Evolutionary conservation across 2,797 vertebrate genomes (phyloP), one percentile per base, ranked within the genome.

Genomic region (Hyperoplus immaculatus): DNA sequence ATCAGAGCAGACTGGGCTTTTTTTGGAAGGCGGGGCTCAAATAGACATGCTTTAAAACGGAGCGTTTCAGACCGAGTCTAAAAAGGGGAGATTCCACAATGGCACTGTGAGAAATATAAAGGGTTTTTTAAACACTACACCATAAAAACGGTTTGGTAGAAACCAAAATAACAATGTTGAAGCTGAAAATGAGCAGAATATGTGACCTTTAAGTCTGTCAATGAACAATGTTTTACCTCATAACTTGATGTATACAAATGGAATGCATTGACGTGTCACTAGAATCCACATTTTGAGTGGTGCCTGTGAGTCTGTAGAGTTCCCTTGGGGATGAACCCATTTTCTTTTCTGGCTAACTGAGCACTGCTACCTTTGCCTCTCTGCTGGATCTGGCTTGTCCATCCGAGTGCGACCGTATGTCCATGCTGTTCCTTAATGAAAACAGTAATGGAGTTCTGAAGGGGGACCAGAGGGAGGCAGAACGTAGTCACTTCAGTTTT

Each of bases 361-460:
- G 11, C 36, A 36, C n/a, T 7, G 56, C 36, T 62, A 18, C 39
- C 11, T 51, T 39, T 62, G 46, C 50, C 36, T 5, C 73, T 72
- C 43, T 43, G 49, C 59, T 69, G 66, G 84, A 42, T 78, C 65
- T 73, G 73, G 72, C 57, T 60, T 67, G 46, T 49, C 45, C 13
- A 29, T 29, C 21, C 1, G 15, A 46, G 39, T 15, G 4, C 0
- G 18, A 21, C 65, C 41, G 13, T 57, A 75, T 77, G 72, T 57
- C 3, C 5, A 59, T 64, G 42, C 16, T 16, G 54, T 64, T 82
- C 36, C 56, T 67, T 75, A 72, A 81, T 79, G 36, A 84, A 82
- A 83, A 83, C 60, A 62, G 53, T 45, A 36, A 57, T 36, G 1
- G 55, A 69, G 41, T 45, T 46, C 54, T 54, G 55, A 46, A 39